Evolutionary conservation across 2,113 vertebrate species (phyloP), one percentile per base, ranked within the genome.

Genomic region (Sceloporus undulatus): DNA sequence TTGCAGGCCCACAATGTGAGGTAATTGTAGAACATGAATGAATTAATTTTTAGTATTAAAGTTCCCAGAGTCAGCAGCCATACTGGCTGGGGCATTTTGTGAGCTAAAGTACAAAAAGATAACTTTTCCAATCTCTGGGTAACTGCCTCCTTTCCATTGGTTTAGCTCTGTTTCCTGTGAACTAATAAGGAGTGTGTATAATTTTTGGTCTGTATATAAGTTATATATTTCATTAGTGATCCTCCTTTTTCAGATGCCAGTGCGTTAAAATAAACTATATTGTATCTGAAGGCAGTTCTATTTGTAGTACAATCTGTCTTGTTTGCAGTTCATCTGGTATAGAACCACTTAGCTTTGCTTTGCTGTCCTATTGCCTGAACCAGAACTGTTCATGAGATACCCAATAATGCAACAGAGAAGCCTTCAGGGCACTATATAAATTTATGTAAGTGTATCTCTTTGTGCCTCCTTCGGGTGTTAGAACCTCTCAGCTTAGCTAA

Each of bases 381-480:
- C 93, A 92, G 85, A 94, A 79, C 91, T 62, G 79, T 84, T 95
- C 90, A 84, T 13, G 27, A 95, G 94, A 94, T 95, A 89, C 92
- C 88, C 91, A 87, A 8, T 91, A 92, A 95, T 91, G 92, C 93
- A 95, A 88, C 34, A 48, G 90, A 89, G 87, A 82, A 85, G 89
- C 95, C 96, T 96, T 94, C 66, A 87, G 95, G 96, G 95, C 95
- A 96, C 89, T 85, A 74, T 52, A 94, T 94, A 94, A 94, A 93
- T 96, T 94, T 95, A 93, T 96, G 94, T 95, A 96, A 92, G 89
- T 92, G 59, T 95, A 94, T 95, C 95, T 96, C 88, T 94, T 92
- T 80, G 80, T 66, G 78, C 91, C 89, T 95, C 94, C 96, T 96
- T 93, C 94, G 96, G 92, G 94, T 95, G 92, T 95, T 94, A 94